Evolutionary conservation across 2,797 vertebrate genomes (phyloP), one percentile per base, ranked within the genome.

Genomic region (Urocyon cinereoargenteus): DNA sequence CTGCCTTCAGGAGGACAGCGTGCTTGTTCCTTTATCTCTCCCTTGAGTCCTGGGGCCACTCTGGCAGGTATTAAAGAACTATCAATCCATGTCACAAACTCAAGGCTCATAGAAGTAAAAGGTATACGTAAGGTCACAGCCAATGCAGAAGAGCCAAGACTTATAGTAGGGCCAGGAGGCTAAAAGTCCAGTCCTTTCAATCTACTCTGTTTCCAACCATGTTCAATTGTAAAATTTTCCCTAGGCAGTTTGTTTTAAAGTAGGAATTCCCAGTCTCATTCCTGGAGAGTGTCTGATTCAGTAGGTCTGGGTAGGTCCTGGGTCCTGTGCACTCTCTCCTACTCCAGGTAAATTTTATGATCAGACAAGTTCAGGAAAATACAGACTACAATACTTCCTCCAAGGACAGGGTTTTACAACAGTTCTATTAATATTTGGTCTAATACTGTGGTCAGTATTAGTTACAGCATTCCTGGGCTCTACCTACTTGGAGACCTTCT

Each of bases 181-280:
- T 53, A 26, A 51, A 88, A 84, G 9, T 77, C 72, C 40, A 24
- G 16, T 87, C 59, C 51, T 89, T 95, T 72, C 79, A 4, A 81
- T 18, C 45, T 49, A 77, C 28, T 36, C 11, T 86, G 88, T 92
- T 68, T 78, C 45, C 72, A 93, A 91, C 83, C 51, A 78, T 73
- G 5, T 92, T 89, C 77, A 91, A 88, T 78, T 77, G 85, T 79
- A 96, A 95, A 93, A 97, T 88, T 90, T 34, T 97, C 21, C 24
- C 5, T 28, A 5, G 12, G 28, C 62, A 79, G 34, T 83, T 93
- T 57, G 40, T 45, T 87, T 88, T 93, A 64, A 94, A 93, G 95
- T 36, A 92, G 66, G 22, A 97, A 96, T 77, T 51, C 85, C 77
- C 45, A 66, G 64, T 55, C 62, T 88, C 22, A 34, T 49, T 97